Evolutionary conservation across 2,797 vertebrate genomes (phyloP), one percentile per base, ranked within the genome.

Genomic region (Rhabdomys pumilio): DNA sequence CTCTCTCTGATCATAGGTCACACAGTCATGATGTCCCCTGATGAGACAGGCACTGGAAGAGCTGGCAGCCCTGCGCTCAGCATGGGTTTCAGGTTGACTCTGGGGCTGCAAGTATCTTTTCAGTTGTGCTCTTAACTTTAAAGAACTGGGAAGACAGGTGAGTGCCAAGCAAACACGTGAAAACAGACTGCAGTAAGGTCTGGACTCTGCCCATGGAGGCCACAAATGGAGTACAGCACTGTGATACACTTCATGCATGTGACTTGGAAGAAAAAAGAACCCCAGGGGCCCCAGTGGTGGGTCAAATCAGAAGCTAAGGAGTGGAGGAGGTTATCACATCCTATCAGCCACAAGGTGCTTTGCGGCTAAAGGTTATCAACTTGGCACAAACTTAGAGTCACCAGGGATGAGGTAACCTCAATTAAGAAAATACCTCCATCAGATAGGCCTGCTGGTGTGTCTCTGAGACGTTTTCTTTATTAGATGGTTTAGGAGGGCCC

Each of bases 41-140:
- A 38, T 7, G 8, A 79, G 19, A 11, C 59, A 31, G 9, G 7
- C 20, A 1, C 3, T 3, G 44, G 4, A 5, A 0, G 22, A 47
- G 3, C 53, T 2, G 2, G 8, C 61, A 67, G 15, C 24, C 15
- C 4, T 34, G 12, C 8, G 11, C 1, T 14, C 7, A 67, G 14
- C 4, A 0, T 2, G 0, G 4, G 57, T 9, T 2, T 2, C 1
- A 4, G 41, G n/a, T 12, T 1, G 15, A 19, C n/a, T 44, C 34
- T 12, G 65, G 50, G 55, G 31, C 50, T 55, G 1, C 63, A 84
- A 47, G 44, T 12, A 6, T 44, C 31, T 24, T 15, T 1, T 9
- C 1, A 1, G 0, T 12, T 1, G 19, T 0, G 3, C 9, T 15
- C 31, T 55, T 9, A 8, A 88, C 7, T 4, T 34, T 17, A 7